These are phyloP conservation scores for Poecile montanus DNA, from an alignment of 2,797 vertebrate species.

Conservation along the genomic window DNA sequence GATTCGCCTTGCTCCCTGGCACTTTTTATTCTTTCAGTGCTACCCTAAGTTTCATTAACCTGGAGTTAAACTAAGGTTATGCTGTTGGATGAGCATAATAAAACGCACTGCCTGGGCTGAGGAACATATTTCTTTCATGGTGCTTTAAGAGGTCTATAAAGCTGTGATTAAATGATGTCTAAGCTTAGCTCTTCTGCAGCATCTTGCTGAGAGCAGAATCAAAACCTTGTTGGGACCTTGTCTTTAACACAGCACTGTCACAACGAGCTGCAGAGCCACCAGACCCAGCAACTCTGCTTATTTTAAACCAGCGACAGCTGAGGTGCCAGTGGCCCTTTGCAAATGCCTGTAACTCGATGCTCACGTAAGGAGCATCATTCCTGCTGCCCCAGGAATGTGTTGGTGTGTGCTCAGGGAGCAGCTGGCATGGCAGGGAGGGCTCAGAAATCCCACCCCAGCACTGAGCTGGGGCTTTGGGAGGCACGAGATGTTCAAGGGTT, in stretches of 20 bases:
- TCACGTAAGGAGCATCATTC: not conserved
- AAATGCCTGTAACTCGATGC: slow-evolving; percentile 29
- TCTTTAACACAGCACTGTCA: not conserved
- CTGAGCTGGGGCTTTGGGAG: not conserved
- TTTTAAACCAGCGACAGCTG: slow-evolving; percentile 55
- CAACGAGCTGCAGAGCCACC: not conserved
- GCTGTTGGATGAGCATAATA: slow-evolving; percentile 40
- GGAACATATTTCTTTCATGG: slow-evolving; percentile 32
- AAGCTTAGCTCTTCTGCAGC: slow-evolving; percentile 23
- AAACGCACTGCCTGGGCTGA: slow-evolving; percentile 18
- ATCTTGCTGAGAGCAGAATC: slow-evolving; percentile 31
- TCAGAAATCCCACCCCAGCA: not conserved
- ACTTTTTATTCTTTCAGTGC: slow-evolving; percentile 18
- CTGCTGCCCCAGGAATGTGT: not conserved
- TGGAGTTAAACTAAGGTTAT: slow-evolving; percentile 57
- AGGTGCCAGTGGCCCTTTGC: not conserved
- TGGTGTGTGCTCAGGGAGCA: not conserved
- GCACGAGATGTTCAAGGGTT: not conserved
- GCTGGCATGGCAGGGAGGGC: not conserved
- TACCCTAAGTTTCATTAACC: slow-evolving; percentile 46
- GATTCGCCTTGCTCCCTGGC: not conserved
- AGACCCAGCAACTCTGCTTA: slow-evolving; percentile 34
- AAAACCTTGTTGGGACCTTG: slow-evolving; percentile 10
- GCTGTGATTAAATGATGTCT: slow-evolving; percentile 43
- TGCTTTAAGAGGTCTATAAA: slow-evolving; percentile 49